Evolutionary conservation across 2,888 invertebrate species (phyloP).

Genomic region (Cerastoderma edule): DNA sequence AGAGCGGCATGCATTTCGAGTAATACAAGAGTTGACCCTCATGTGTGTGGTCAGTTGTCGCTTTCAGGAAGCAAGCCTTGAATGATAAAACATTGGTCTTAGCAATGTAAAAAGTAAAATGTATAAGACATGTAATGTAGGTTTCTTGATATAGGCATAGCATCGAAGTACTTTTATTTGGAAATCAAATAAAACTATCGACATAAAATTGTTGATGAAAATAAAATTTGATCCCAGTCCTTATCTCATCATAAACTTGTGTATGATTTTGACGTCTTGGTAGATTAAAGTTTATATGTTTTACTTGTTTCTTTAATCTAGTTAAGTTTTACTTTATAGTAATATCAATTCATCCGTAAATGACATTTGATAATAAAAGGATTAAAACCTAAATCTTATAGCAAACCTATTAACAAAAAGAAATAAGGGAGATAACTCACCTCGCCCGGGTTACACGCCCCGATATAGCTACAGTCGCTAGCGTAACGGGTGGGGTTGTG

Average conservation of each 20-base stretch:
- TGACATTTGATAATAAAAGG: too few relatives aligned
- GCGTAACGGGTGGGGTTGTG: conserved; percentile 14
- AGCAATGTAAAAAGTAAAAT: background rate
- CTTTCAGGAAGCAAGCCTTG: conserved; percentile 11
- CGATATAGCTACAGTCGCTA: conserved; percentile 4
- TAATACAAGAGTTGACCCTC: conserved; percentile 17
- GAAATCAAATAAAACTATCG: background rate
- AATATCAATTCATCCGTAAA: too few relatives aligned
- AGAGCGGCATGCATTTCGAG: conserved; percentile 15
- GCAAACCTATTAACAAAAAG: background rate
- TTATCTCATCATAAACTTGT: background rate
- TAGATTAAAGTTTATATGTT: background rate
- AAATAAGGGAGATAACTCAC: background rate
- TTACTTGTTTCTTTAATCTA: background rate
- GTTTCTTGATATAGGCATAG: background rate
- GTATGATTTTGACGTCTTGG: background rate
- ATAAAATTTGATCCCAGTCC: background rate
- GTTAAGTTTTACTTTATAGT: too few relatives aligned
- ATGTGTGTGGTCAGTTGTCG: conserved; percentile 9
- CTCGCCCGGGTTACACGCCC: conserved; percentile 10
- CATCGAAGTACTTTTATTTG: background rate
- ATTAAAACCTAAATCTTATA: too few relatives aligned
- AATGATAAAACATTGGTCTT: background rate
- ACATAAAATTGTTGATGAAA: background rate
- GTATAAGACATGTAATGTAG: background rate